A percentile compares a stretch with the other conserved stretches of the same genome.
These are phyloP conservation scores for Hapalemur alaotrensis DNA, from an alignment of 2,797 vertebrate species.

Conservation along the genomic window DNA sequence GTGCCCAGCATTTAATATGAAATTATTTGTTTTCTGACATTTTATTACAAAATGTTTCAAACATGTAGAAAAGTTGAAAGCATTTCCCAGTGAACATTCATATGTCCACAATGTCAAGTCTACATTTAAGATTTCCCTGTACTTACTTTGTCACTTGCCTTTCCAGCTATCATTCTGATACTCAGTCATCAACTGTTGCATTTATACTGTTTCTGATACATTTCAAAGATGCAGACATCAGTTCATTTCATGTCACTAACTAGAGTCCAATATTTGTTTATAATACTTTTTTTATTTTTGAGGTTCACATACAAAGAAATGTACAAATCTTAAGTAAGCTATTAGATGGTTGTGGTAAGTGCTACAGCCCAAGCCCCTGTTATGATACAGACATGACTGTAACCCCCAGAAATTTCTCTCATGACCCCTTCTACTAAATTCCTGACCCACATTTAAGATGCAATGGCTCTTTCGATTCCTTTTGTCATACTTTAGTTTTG, in stretches of 20 bases:
- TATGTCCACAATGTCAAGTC: accelerated
- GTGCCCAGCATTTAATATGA: no score
- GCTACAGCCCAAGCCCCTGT: not conserved
- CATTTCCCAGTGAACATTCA: accelerated
- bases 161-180: accelerated
- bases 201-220: not conserved
- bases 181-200: not conserved
- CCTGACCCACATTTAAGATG: not conserved
- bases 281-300: not conserved
- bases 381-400: not conserved
- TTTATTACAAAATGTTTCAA: not conserved
- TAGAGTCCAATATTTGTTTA: not conserved
- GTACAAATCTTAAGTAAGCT: not conserved
- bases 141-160: not conserved
- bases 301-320: not conserved
- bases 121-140: accelerated
- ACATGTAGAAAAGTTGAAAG: not conserved
- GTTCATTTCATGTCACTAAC: not conserved
- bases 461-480: not conserved
- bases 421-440: not conserved
- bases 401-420: not conserved
- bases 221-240: not conserved
- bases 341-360: not conserved
- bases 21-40: not conserved
- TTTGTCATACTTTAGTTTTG: not conserved